Percentiles rank a stretch among this genome's conserved stretches.
Conservation (phyloP, 2,113 vertebrate genomes). For the Tyto alba region DNA sequence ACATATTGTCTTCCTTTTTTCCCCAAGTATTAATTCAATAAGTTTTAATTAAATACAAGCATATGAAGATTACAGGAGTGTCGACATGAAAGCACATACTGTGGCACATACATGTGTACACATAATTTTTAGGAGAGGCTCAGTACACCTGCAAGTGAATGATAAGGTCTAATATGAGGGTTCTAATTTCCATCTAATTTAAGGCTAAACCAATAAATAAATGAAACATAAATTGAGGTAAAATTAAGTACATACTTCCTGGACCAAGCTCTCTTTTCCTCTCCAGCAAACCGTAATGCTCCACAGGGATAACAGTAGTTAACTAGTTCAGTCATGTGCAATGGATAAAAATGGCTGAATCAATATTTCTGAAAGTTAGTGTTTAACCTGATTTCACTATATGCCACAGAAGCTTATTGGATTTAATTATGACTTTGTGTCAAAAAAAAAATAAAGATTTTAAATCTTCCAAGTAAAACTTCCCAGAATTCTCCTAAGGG, state of each 20-base stretch:
- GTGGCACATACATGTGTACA: neutral
- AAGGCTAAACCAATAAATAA: neutral
- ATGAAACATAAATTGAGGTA: neutral
- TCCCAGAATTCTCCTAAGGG: neutral
- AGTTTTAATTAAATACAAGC: neutral
- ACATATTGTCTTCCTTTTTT: neutral
- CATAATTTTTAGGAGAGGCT: neutral
- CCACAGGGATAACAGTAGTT: neutral
- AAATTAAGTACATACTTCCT: neutral
- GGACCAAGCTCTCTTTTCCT: neutral
- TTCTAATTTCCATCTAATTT: neutral
- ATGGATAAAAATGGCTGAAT: neutral
- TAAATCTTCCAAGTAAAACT: slow-evolving; percentile 17
- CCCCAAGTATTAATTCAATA: neutral
- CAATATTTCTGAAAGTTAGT: neutral
- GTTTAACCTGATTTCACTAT: slow-evolving; percentile 41
- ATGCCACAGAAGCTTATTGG: neutral
- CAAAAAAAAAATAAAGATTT: slow-evolving; percentile 40
- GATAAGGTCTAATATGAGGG: neutral
- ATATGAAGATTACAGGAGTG: neutral
- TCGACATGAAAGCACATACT: neutral
- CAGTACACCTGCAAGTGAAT: neutral
- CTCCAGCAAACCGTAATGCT: neutral
- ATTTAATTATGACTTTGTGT: slow-evolving; percentile 53
- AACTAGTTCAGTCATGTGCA: neutral